phyloP scores from a whole-genome alignment of 2,888 invertebrate species.

The Spodoptera littoralis region DNA sequence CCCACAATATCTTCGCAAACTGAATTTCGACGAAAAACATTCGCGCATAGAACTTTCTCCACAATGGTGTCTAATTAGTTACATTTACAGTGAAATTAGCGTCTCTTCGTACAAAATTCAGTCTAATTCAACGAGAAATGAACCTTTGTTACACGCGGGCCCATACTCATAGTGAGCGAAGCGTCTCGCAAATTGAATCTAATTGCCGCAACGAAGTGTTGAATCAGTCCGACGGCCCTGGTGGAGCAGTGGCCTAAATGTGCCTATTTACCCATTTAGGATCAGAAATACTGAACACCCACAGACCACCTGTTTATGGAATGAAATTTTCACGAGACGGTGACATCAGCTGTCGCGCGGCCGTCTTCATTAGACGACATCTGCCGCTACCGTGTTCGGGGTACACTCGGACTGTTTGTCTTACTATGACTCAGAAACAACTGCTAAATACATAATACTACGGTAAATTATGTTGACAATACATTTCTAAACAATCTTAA shows the following conservation, averaged over 20 bases:
- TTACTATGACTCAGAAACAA: slow-evolving; percentile 31
- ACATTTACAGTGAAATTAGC: slow-evolving; percentile 66
- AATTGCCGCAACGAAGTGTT: slow-evolving; percentile 88
- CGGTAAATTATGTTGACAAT: no score
- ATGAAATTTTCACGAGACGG: slow-evolving; percentile 66
- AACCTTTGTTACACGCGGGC: slow-evolving; percentile 77
- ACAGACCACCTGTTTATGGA: slow-evolving; percentile 82
- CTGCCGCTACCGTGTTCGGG: slow-evolving; percentile 50
- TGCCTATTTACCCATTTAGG: slow-evolving; percentile 85
- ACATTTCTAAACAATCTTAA: no score
- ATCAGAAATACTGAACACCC: slow-evolving; percentile 78
- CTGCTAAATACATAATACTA: slow-evolving; percentile 1
- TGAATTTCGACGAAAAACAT: slow-evolving; percentile 42
- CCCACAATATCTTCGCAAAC: slow-evolving; percentile 39
- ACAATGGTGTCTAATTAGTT: slow-evolving; percentile 62
- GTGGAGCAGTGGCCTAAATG: slow-evolving; percentile 81
- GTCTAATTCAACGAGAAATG: slow-evolving; percentile 76
- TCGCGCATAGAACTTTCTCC: slow-evolving; percentile 58
- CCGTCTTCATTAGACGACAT: slow-evolving; percentile 52
- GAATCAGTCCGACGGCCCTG: slow-evolving; percentile 81
- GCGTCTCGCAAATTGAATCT: slow-evolving; percentile 84
- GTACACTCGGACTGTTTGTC: slow-evolving; percentile 48
- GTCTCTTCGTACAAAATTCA: slow-evolving; percentile 63
- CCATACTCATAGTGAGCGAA: slow-evolving; percentile 78
- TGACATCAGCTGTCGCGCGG: slow-evolving; percentile 71